Conservation (phyloP, 2,113 vertebrate species). For the Drymodes brunneopygia region DNA sequence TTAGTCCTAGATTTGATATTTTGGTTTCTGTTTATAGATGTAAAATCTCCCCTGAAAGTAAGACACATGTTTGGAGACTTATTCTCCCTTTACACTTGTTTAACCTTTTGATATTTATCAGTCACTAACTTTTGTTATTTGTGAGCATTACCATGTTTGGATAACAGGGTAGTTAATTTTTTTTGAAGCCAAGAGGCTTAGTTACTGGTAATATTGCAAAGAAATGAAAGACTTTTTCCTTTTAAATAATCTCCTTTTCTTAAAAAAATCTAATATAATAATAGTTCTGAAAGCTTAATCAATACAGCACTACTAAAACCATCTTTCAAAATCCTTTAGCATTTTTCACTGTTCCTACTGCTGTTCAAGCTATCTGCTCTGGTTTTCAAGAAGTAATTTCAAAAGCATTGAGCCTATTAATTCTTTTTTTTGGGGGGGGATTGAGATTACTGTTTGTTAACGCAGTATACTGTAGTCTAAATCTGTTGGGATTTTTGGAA, state of each 20-base stretch:
- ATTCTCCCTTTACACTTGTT: not conserved
- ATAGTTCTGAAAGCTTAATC: not conserved
- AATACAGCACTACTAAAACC: not conserved
- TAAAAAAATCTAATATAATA: not conserved
- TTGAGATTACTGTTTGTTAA: not conserved
- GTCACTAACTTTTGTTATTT: not conserved
- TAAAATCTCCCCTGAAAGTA: not conserved
- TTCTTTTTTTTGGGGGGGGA: accelerated
- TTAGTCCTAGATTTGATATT: not conserved
- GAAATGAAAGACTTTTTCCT: not conserved
- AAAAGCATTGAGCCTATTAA: not conserved
- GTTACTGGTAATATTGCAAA: not conserved
- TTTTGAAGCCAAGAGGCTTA: not conserved
- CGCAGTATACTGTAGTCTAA: not conserved
- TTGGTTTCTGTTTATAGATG: not conserved
- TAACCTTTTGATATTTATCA: not conserved
- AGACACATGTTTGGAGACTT: not conserved
- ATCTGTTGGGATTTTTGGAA: not conserved
- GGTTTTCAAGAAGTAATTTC: not conserved
- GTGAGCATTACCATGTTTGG: not conserved
- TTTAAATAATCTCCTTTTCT: not conserved
- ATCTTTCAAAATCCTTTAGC: not conserved
- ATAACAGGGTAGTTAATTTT: not conserved
- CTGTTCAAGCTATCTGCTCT: not conserved
- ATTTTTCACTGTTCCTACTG: not conserved